A percentile compares a stretch with the other conserved stretches of the same genome.
Evolutionary conservation across 2,888 invertebrate species (phyloP).

Genomic region (Epirrhoe tristata): DNA sequence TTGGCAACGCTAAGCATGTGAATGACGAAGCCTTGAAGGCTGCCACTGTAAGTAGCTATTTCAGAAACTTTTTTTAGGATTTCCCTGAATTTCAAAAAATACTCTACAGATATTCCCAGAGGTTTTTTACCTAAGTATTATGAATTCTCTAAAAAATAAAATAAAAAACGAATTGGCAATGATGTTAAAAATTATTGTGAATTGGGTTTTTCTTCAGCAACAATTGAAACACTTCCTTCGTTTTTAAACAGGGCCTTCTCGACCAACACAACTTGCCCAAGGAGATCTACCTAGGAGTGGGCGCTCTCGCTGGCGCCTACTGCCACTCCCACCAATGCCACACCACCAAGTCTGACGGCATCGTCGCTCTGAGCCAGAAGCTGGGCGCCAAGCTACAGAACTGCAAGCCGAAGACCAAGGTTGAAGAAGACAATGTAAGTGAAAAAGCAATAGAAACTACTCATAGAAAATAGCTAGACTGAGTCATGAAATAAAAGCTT

Average conservation of each 20-base stretch:
- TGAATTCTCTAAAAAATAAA: too few relatives aligned
- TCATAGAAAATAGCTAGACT: not conserved
- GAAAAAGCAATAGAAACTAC: not conserved
- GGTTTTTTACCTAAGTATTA: not conserved
- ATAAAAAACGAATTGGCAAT: too few relatives aligned
- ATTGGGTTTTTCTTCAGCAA: not conserved
- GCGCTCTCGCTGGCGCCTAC: conserved; percentile 89
- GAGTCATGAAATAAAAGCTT: not conserved
- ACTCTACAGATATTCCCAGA: not conserved
- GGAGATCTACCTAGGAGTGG: conserved; percentile 90
- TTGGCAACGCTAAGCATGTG: conserved; percentile 89
- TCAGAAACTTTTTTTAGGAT: not conserved
- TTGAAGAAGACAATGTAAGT: conserved; percentile 87
- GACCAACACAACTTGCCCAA: conserved; percentile 86
- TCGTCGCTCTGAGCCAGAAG: conserved; percentile 87
- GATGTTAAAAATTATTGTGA: too few relatives aligned
- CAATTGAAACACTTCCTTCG: conserved; percentile 1
- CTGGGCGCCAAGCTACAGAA: conserved; percentile 88
- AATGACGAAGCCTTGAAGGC: conserved; percentile 87
- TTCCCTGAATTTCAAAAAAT: too few relatives aligned
- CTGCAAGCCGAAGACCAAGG: conserved; percentile 87
- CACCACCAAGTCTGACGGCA: conserved; percentile 74
- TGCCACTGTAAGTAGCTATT: conserved; percentile 71
- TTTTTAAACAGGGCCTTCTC: conserved; percentile 79
- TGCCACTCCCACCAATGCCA: conserved; percentile 89